A percentile compares a stretch with the other conserved stretches of the same genome.
Evolutionary conservation across 1,140 invertebrate species (phyloP).

Genomic region (Hycleus phaleratus): DNA sequence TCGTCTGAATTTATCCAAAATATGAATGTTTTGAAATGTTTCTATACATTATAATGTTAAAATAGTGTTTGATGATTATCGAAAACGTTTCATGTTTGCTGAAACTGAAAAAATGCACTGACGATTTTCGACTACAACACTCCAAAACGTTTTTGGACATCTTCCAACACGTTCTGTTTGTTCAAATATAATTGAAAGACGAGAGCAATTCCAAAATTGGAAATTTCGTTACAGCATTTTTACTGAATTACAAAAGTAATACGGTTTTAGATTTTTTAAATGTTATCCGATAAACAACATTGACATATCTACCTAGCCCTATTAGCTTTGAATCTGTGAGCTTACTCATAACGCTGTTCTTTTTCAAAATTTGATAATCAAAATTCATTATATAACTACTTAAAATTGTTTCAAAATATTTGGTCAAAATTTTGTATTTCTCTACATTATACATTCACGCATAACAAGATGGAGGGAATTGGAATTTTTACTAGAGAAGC

Average conservation of each 20-base stretch:
- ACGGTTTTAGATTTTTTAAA: conserved; percentile 10
- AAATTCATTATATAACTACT: no score
- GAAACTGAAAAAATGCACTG: conserved; percentile 15
- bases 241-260: conserved; percentile 17
- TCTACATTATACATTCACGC: no score
- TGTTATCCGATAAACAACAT: not conserved
- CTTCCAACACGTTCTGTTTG: conserved; percentile 15
- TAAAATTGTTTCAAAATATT: no score
- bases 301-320: no score
- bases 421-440: no score
- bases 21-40: no score
- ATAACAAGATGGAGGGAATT: no score
- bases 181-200: conserved; percentile 17
- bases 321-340: no score
- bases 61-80: conserved; percentile 11
- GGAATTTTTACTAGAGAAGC: no score
- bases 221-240: conserved; percentile 22
- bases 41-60: not conserved
- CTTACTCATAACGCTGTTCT: no score
- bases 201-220: conserved; percentile 22
- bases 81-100: conserved; percentile 19
- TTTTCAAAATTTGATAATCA: no score
- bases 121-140: conserved; percentile 17
- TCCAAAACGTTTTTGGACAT: conserved; percentile 16
- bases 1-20: no score